Evolutionary conservation across 2,797 vertebrate species (phyloP).

Genomic region (Kryptopterus vitreolus): DNA sequence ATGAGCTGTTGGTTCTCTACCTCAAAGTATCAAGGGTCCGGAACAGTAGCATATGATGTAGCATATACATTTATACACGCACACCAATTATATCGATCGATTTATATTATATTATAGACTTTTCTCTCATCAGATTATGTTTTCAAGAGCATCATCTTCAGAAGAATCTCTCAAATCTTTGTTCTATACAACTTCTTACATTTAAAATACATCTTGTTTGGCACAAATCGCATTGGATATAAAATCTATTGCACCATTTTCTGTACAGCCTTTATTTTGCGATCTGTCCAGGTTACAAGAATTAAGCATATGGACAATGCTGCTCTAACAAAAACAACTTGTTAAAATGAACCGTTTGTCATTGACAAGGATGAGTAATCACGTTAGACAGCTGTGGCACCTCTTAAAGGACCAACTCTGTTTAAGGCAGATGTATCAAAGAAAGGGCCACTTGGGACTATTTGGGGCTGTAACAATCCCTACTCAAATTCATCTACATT

Average conservation of each 20-base stretch:
- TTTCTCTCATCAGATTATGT: not conserved
- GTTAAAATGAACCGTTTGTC: slow-evolving; percentile 25
- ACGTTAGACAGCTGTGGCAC: slow-evolving; percentile 53
- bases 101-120: too few species aligned
- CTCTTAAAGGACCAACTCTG: slow-evolving; percentile 57
- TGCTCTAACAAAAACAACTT: slow-evolving; percentile 28
- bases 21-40: slow-evolving; percentile 18
- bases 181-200: not conserved
- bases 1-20: slow-evolving; percentile 65
- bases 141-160: not conserved
- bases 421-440: slow-evolving; percentile 63
- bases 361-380: slow-evolving; percentile 54
- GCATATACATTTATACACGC: not conserved
- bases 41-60: not conserved
- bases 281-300: not conserved
- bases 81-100: too few species aligned
- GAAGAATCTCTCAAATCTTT: not conserved
- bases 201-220: not conserved
- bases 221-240: not conserved
- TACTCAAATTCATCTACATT: slow-evolving; percentile 60
- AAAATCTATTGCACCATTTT: not conserved
- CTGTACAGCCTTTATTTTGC: not conserved
- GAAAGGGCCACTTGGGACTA: slow-evolving; percentile 66
- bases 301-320: slow-evolving; percentile 24
- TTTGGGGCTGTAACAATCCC: slow-evolving; percentile 71